Evolutionary conservation across 2,797 vertebrate genomes (phyloP).

Genomic region (Hapalemur alaotrensis): DNA sequence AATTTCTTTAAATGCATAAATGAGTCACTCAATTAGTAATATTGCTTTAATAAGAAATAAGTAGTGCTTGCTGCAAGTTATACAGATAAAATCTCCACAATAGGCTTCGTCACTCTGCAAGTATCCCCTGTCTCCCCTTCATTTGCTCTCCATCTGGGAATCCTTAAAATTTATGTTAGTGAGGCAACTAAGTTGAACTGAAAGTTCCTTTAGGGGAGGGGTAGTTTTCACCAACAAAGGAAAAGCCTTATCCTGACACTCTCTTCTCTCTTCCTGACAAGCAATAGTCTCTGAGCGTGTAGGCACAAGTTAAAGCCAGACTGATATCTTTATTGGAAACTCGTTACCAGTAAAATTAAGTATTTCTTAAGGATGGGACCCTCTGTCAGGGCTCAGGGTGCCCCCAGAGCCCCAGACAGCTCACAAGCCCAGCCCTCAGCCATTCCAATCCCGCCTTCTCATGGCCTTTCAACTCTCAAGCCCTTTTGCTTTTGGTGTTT

Average conservation of each 20-base stretch:
- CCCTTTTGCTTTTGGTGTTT: neutral
- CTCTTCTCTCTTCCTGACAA: too few species aligned
- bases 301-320: neutral
- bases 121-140: neutral
- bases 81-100: neutral
- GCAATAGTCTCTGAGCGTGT: neutral
- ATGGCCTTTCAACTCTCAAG: neutral
- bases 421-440: neutral
- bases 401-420: too few species aligned
- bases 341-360: neutral
- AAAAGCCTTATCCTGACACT: too few species aligned
- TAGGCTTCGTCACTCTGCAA: too few species aligned
- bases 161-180: neutral
- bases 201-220: neutral
- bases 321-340: neutral
- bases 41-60: neutral
- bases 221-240: neutral
- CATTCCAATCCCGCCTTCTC: neutral
- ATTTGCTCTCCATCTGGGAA: neutral
- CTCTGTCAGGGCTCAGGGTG: neutral
- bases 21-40: neutral
- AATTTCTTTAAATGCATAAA: neutral
- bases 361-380: too few species aligned
- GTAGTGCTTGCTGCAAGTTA: neutral
- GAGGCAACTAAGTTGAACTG: too few species aligned